Conservation (phyloP, 2,797 vertebrate genomes). For the Rhadinocentrus ornatus region DNA sequence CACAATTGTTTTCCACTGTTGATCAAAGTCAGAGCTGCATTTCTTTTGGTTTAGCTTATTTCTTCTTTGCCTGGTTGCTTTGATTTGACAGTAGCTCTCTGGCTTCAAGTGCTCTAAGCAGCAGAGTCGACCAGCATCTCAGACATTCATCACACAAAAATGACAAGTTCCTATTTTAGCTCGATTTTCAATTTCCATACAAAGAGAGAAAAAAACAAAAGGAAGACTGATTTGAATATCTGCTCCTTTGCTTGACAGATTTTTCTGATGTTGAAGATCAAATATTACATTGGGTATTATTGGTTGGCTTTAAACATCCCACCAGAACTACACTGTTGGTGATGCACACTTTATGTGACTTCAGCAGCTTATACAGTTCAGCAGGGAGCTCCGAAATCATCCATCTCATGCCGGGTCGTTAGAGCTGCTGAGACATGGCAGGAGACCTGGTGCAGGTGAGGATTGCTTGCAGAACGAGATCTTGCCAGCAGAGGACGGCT, state of each 20-base stretch:
- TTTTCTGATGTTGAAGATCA: neutral
- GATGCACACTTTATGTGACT: constrained; percentile 13
- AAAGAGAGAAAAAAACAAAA: neutral
- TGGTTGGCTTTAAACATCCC: constrained; percentile 21
- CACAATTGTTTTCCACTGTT: constrained; percentile 41
- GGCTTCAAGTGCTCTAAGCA: constrained; percentile 32
- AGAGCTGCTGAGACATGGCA: constrained; percentile 24
- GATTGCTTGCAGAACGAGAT: constrained; percentile 24
- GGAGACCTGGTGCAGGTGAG: constrained; percentile 26
- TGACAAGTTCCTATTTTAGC: constrained; percentile 37
- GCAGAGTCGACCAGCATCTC: constrained; percentile 15
- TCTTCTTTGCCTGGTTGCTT: constrained; percentile 40
- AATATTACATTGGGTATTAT: too few relatives aligned
- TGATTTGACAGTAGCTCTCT: constrained; percentile 39
- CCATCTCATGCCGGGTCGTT: constrained; percentile 12
- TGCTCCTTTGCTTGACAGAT: neutral
- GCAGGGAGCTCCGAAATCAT: constrained; percentile 29
- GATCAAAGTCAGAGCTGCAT: constrained; percentile 33
- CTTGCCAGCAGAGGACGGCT: constrained; percentile 21
- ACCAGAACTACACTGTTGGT: constrained; percentile 22
- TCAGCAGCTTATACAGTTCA: constrained; percentile 18
- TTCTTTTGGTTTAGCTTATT: constrained; percentile 27
- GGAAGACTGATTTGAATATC: neutral
- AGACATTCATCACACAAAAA: constrained; percentile 37
- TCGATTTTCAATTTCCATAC: constrained; percentile 20